phyloP scores from a whole-genome alignment of 2,113 vertebrate species.

The Macroglossus sobrinus region DNA sequence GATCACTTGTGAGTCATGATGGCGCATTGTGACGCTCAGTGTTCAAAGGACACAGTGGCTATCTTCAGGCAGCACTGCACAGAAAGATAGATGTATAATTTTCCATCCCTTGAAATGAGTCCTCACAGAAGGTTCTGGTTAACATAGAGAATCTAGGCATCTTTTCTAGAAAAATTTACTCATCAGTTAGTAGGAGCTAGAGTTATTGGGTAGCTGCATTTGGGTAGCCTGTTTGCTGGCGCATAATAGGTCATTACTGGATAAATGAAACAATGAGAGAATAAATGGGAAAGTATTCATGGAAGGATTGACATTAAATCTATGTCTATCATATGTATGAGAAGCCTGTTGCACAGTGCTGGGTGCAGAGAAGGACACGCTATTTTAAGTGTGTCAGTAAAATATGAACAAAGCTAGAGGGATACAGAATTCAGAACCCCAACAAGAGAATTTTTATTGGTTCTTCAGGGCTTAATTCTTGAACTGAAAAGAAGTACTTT shows the following conservation, averaged over 20 bases:
- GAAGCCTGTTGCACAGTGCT: neutral
- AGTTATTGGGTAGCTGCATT: neutral
- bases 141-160: neutral
- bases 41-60: neutral
- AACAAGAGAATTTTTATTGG: neutral
- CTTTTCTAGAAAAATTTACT: neutral
- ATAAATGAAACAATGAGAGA: neutral
- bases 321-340: neutral
- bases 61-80: neutral
- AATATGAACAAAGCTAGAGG: neutral
- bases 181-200: neutral
- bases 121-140: neutral
- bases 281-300: neutral
- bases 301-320: neutral
- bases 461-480: neutral
- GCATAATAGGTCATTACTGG: neutral
- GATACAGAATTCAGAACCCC: neutral
- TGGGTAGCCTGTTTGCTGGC: neutral
- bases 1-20: slow-evolving; percentile 15
- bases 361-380: neutral
- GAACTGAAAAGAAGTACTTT: neutral
- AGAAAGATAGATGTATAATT: neutral
- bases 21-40: neutral
- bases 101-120: neutral
- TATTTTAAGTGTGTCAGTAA: neutral